Conservation (phyloP, 1,140 invertebrate genomes). For the Habropoda laboriosa region DNA sequence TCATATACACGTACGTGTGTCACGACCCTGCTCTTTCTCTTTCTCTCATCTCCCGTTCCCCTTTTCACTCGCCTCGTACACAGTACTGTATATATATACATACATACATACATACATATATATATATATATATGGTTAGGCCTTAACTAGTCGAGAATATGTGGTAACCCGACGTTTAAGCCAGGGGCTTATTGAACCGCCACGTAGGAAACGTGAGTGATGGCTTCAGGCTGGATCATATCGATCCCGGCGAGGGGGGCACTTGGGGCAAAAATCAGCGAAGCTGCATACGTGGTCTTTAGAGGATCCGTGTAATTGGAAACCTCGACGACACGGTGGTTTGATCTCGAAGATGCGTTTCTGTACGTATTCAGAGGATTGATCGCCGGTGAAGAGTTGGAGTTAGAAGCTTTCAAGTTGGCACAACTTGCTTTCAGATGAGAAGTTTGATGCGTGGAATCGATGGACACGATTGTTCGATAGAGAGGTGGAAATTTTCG, state of each 20-base stretch:
- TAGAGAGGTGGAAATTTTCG: too few relatives aligned
- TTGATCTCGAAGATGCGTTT: neutral
- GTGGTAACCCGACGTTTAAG: conserved; percentile 55
- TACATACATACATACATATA: too few relatives aligned
- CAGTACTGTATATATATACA: too few relatives aligned
- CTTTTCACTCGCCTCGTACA: neutral
- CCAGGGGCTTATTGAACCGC: conserved; percentile 51
- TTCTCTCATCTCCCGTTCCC: neutral
- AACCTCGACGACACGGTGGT: neutral
- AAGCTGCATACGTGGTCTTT: neutral
- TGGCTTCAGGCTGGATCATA: conserved; percentile 57
- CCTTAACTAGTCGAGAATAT: conserved; percentile 65
- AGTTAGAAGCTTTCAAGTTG: too few relatives aligned
- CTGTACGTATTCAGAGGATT: neutral
- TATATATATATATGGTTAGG: conserved; percentile 17
- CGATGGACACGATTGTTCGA: too few relatives aligned
- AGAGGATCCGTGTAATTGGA: neutral
- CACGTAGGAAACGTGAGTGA: conserved; percentile 67
- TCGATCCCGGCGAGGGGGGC: conserved; percentile 14
- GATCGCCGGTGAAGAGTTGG: too few relatives aligned
- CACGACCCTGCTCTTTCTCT: conserved; percentile 40
- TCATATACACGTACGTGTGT: conserved; percentile 47
- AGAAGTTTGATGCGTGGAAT: too few relatives aligned
- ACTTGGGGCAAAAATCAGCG: neutral
- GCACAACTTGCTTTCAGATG: too few relatives aligned